Percentiles rank a stretch among this genome's conserved stretches.
Conservation (phyloP, 2,888 invertebrate genomes). For the Arctia plantaginis region DNA sequence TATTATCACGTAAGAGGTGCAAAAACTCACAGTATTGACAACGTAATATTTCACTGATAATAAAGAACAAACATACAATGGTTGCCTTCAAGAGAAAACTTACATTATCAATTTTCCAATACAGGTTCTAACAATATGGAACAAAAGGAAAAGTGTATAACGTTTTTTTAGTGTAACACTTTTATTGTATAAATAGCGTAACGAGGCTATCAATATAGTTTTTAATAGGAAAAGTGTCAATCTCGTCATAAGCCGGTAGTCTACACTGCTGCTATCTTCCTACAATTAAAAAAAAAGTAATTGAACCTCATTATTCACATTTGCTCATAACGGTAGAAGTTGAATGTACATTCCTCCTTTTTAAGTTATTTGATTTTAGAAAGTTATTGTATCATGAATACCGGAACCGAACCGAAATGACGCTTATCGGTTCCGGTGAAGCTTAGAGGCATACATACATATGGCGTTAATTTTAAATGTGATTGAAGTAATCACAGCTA, state of each 20-base stretch:
- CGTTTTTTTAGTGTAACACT: slow-evolving; percentile 50
- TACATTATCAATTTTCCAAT: slow-evolving; percentile 49
- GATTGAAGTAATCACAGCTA: background rate
- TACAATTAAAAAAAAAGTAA: slow-evolving; percentile 17
- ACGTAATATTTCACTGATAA: background rate
- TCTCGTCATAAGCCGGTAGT: slow-evolving; percentile 37
- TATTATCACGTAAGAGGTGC: background rate
- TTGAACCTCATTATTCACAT: slow-evolving; percentile 6
- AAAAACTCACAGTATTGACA: background rate
- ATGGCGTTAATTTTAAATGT: background rate
- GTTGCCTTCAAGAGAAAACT: background rate
- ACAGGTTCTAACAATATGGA: slow-evolving; percentile 24
- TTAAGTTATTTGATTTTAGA: background rate
- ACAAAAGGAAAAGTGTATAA: slow-evolving; percentile 57
- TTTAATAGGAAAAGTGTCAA: slow-evolving; percentile 39
- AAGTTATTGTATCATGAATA: slow-evolving; percentile 2
- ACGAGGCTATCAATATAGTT: slow-evolving; percentile 59
- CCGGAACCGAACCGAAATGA: slow-evolving; percentile 1
- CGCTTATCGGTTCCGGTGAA: background rate
- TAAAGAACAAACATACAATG: background rate
- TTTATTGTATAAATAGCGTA: slow-evolving; percentile 60
- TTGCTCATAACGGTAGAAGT: slow-evolving; percentile 3
- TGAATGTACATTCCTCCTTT: background rate
- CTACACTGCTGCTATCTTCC: slow-evolving; percentile 11
- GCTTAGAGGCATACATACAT: background rate